A percentile compares a stretch with the other conserved stretches of the same genome.
Conservation (phyloP, 2,113 vertebrate genomes). For the Micromys minutus region DNA sequence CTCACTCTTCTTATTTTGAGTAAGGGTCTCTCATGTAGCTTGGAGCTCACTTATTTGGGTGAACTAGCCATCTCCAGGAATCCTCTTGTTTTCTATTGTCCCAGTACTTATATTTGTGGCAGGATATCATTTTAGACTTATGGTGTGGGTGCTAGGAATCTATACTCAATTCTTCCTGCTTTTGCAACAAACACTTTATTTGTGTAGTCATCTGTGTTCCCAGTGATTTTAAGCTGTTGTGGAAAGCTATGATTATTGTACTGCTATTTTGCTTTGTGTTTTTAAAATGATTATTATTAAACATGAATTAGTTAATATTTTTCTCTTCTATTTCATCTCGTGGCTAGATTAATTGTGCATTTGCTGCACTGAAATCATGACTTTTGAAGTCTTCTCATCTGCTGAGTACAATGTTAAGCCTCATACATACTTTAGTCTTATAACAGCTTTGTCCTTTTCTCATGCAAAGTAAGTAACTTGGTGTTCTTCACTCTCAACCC, state of each 20-base stretch:
- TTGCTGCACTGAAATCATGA: neutral
- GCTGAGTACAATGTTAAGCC: neutral
- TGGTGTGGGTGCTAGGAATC: neutral
- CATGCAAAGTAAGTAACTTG: neutral
- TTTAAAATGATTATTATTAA: neutral
- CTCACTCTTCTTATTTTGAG: neutral
- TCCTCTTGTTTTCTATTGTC: neutral
- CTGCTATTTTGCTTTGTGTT: neutral
- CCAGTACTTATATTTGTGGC: neutral
- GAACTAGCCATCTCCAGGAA: neutral
- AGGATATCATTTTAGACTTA: neutral
- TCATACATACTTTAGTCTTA: neutral
- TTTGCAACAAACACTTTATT: no score
- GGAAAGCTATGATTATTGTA: neutral
- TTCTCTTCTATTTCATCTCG: neutral
- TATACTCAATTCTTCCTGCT: neutral
- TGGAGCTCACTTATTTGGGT: neutral
- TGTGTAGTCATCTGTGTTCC: no score
- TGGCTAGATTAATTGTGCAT: neutral
- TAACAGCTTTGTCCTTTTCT: neutral
- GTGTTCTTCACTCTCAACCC: neutral
- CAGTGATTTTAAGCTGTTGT: neutral
- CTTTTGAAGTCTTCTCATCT: neutral
- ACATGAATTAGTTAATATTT: neutral
- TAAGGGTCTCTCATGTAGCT: neutral